phyloP scores from a whole-genome alignment of 2,888 invertebrate genomes.

The Phasia obesa region DNA sequence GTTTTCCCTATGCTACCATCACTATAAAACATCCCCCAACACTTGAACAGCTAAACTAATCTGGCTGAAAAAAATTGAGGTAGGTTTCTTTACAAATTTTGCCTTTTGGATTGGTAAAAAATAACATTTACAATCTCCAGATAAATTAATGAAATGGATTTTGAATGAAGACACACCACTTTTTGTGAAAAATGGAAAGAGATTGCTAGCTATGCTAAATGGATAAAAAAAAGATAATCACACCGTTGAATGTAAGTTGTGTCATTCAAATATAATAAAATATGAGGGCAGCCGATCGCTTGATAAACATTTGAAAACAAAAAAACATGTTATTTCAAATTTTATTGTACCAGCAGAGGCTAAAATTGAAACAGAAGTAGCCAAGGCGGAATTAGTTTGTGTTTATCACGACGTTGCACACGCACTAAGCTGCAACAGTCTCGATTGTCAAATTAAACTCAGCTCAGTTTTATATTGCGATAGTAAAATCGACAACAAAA shows the following conservation, averaged over 20 bases:
- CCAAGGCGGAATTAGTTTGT: constrained; percentile 15
- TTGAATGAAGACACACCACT: constrained; percentile 17
- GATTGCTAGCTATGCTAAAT: constrained; percentile 13
- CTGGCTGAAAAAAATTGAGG: background rate
- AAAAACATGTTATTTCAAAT: background rate
- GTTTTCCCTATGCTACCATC: no score
- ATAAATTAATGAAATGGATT: no score
- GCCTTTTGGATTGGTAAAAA: constrained; percentile 15
- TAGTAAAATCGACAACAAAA: constrained; percentile 3
- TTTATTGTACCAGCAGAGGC: background rate
- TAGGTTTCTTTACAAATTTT: constrained; percentile 24
- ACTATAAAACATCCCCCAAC: no score
- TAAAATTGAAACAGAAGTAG: constrained; percentile 9
- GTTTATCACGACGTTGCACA: constrained; percentile 11
- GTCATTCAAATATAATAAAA: constrained; percentile 18
- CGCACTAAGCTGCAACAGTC: no score
- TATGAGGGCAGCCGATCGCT: constrained; percentile 13
- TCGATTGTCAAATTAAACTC: no score
- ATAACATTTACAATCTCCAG: no score
- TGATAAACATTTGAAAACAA: constrained; percentile 21
- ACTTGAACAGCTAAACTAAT: no score
- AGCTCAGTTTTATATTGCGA: constrained; percentile 3
- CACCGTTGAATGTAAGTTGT: constrained; percentile 18
- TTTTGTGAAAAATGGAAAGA: constrained; percentile 24
- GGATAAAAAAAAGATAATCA: constrained; percentile 15